A percentile compares a stretch with the other conserved stretches of the same genome.
phyloP scores from a whole-genome alignment of 2,113 vertebrate genomes.

The Alligator mississippiensis region DNA sequence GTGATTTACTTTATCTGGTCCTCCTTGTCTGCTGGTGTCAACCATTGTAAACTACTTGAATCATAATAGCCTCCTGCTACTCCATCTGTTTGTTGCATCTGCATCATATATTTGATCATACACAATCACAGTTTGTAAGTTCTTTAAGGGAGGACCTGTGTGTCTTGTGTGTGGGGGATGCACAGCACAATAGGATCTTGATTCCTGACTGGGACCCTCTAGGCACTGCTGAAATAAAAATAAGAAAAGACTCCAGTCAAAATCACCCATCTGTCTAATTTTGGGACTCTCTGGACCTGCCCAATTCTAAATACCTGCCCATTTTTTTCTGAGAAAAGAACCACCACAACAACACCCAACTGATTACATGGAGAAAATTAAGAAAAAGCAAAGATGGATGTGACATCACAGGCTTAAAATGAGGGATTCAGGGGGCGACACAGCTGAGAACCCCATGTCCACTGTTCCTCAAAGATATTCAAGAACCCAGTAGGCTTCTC shows the following conservation, averaged over 20 bases:
- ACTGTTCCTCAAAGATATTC: neutral
- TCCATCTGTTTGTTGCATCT: neutral
- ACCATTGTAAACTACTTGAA: neutral
- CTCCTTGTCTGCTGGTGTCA: neutral
- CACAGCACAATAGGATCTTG: neutral
- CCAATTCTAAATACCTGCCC: neutral
- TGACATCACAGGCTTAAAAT: neutral
- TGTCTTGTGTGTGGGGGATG: neutral
- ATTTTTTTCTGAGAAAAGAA: neutral
- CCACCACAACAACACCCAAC: neutral
- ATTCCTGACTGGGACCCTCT: neutral
- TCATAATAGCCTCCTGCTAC: neutral
- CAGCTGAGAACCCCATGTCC: neutral
- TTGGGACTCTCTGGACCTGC: neutral
- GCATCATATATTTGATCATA: neutral
- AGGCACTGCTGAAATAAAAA: neutral
- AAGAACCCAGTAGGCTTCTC: neutral
- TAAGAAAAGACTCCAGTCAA: neutral
- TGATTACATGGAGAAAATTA: constrained; percentile 3
- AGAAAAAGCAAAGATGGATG: neutral
- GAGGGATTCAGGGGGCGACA: neutral
- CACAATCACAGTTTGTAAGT: neutral
- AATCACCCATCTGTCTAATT: neutral
- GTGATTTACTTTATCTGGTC: neutral
- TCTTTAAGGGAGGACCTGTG: fast-evolving